Evolutionary conservation across 1,140 invertebrate species (phyloP).

Genomic region (Meteorus sp.): DNA sequence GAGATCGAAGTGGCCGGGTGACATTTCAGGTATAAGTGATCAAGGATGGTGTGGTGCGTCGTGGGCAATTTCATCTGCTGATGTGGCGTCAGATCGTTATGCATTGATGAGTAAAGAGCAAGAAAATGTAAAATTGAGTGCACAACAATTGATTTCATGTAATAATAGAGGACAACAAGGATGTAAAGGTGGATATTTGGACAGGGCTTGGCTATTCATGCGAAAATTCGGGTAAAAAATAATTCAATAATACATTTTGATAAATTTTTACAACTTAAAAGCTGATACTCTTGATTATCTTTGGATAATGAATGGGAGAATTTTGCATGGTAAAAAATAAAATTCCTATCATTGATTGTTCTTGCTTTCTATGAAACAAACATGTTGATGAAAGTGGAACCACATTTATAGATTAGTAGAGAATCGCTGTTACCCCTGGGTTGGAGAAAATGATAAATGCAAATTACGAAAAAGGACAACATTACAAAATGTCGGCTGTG

Average conservation of each 20-base stretch:
- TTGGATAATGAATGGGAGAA: no score
- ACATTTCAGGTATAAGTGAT: slow-evolving; percentile 75
- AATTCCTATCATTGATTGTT: no score
- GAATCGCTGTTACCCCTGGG: slow-evolving; percentile 81
- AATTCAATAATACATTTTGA: neutral
- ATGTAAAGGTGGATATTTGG: slow-evolving; percentile 85
- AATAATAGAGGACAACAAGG: slow-evolving; percentile 75
- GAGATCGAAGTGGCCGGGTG: slow-evolving; percentile 70
- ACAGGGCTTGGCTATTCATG: slow-evolving; percentile 88
- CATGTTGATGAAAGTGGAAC: no score
- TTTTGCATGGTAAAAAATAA: no score
- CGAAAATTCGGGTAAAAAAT: slow-evolving; percentile 74
- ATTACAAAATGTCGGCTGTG: slow-evolving; percentile 61
- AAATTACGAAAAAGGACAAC: slow-evolving; percentile 58
- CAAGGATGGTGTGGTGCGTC: slow-evolving; percentile 92
- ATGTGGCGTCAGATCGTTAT: slow-evolving; percentile 77
- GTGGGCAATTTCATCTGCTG: slow-evolving; percentile 87
- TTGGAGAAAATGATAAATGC: slow-evolving; percentile 65
- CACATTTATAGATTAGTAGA: slow-evolving; percentile 75
- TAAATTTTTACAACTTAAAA: no score
- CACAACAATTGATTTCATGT: slow-evolving; percentile 86
- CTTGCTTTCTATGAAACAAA: no score
- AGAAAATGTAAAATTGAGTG: slow-evolving; percentile 71
- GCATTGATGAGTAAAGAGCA: slow-evolving; percentile 80
- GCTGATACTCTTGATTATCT: no score